phyloP scores from a whole-genome alignment of 2,797 vertebrate species.

The Neosilurus mollespiculum region DNA sequence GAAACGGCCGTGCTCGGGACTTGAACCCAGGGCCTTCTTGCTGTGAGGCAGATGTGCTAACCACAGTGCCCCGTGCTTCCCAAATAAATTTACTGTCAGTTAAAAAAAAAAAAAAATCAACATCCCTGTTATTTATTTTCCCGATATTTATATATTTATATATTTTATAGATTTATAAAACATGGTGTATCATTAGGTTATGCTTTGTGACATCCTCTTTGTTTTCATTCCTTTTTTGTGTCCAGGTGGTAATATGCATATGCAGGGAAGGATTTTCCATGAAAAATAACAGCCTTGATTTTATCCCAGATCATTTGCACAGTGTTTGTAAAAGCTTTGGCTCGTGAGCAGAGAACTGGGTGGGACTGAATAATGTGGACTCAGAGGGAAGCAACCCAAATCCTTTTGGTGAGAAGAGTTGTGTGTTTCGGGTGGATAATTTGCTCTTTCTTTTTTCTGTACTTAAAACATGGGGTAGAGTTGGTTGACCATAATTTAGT shows the following conservation, averaged over 20 bases:
- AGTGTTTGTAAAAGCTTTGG: background rate
- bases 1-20: too few species aligned
- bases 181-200: background rate
- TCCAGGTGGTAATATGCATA: background rate
- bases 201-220: background rate
- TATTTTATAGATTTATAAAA: background rate
- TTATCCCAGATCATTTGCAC: background rate
- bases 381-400: background rate
- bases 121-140: background rate
- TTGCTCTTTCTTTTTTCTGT: slow-evolving; percentile 21
- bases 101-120: background rate
- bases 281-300: slow-evolving; percentile 14
- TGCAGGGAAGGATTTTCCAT: slow-evolving; percentile 1
- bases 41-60: too few species aligned
- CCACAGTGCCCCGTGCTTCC: too few species aligned
- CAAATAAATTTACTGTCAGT: background rate
- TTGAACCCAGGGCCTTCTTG: too few species aligned
- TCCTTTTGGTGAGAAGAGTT: slow-evolving; percentile 7
- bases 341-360: background rate
- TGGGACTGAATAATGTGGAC: background rate
- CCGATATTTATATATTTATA: too few species aligned
- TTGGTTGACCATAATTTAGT: slow-evolving; percentile 25
- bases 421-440: slow-evolving; percentile 6
- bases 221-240: background rate
- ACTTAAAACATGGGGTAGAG: background rate